Evolutionary conservation across 2,888 invertebrate genomes (phyloP).

Genomic region (Pheosia tremula): DNA sequence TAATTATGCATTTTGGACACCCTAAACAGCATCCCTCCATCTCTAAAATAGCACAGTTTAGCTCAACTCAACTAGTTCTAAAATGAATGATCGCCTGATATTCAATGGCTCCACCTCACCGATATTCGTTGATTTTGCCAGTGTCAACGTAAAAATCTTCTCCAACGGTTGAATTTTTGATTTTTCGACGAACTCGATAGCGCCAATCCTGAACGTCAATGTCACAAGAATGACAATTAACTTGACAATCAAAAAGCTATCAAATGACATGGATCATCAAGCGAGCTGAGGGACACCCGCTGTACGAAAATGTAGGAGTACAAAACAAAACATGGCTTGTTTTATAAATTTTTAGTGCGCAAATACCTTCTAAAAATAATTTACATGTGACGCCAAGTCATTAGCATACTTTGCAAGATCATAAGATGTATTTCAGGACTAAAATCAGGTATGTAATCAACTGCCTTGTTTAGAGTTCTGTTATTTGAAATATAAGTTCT

Average conservation of each 20-base stretch:
- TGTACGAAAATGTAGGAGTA: slow-evolving; percentile 27
- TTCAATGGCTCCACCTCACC: too few species aligned
- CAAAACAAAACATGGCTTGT: slow-evolving; percentile 8
- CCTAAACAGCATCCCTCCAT: too few species aligned
- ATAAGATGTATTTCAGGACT: slow-evolving; percentile 73
- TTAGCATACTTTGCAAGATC: slow-evolving; percentile 9
- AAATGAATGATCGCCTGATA: too few species aligned
- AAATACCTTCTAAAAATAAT: slow-evolving; percentile 28
- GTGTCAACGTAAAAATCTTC: too few species aligned
- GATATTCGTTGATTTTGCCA: too few species aligned
- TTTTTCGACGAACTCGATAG: too few species aligned
- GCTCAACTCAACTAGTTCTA: too few species aligned
- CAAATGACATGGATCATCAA: neutral
- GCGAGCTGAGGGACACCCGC: slow-evolving; percentile 29
- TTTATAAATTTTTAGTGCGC: slow-evolving; percentile 33
- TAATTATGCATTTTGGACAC: too few species aligned
- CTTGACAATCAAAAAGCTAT: too few species aligned
- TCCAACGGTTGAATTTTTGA: too few species aligned
- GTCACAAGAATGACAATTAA: slow-evolving; percentile 12
- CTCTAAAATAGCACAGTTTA: too few species aligned
- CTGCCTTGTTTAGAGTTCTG: neutral
- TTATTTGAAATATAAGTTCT: neutral
- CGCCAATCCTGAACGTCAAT: neutral
- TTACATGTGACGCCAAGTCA: slow-evolving; percentile 18
- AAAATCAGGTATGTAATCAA: slow-evolving; percentile 62